These are phyloP conservation scores for Drosophila lacteicornis DNA, from an alignment of 1,140 invertebrate genomes.

Conservation along the genomic window DNA sequence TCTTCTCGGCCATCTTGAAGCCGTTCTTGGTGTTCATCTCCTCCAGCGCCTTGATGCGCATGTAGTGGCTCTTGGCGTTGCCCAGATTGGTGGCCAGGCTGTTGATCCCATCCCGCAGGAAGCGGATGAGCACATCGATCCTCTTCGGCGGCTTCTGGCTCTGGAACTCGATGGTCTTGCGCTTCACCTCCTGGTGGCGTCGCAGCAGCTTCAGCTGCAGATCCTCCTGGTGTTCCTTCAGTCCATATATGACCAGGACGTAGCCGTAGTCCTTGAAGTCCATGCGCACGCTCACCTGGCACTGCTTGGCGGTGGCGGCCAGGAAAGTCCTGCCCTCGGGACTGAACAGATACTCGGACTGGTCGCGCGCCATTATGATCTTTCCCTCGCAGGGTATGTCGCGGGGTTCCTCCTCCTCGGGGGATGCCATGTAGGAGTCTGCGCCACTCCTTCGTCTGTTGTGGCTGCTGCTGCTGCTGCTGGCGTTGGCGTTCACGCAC, in stretches of 20 bases:
- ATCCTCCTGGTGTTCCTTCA: constrained; percentile 85
- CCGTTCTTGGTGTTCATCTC: constrained; percentile 85
- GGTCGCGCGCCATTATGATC: constrained; percentile 85
- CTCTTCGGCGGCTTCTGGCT: constrained; percentile 69
- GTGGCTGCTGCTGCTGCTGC: background rate
- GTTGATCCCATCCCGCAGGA: constrained; percentile 69
- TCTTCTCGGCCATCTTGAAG: constrained; percentile 82
- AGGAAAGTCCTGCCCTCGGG: constrained; percentile 85
- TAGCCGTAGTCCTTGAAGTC: constrained; percentile 83
- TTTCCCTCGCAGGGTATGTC: constrained; percentile 79
- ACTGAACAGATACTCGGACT: constrained; percentile 85
- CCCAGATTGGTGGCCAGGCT: constrained; percentile 71
- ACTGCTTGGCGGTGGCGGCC: constrained; percentile 73
- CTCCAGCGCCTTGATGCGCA: constrained; percentile 85
- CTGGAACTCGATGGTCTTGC: constrained; percentile 60
- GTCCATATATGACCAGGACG: constrained; percentile 85
- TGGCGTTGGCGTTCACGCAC: constrained; percentile 52
- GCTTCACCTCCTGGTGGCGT: constrained; percentile 65
- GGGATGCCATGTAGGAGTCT: background rate
- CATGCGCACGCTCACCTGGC: constrained; percentile 83
- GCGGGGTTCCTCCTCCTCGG: constrained; percentile 25
- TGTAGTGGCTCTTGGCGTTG: constrained; percentile 84
- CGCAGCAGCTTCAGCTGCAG: constrained; percentile 85
- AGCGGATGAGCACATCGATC: constrained; percentile 65
- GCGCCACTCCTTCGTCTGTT: background rate